Evolutionary conservation across 2,888 invertebrate genomes (phyloP).

Genomic region (Hemicrepidius hirtus): DNA sequence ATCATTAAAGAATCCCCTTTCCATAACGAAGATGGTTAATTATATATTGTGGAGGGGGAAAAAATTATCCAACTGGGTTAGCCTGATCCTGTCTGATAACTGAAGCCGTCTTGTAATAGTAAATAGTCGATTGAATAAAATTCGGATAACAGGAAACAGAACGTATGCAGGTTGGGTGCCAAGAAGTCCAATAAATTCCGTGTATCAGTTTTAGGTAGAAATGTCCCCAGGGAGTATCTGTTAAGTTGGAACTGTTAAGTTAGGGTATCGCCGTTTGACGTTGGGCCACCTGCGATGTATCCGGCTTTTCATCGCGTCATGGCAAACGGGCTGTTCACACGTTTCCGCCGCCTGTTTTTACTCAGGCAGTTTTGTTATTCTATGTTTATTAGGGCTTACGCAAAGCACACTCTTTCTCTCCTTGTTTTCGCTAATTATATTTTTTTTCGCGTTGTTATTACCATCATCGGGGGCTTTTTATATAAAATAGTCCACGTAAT

Average conservation of each 20-base stretch:
- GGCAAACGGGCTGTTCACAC: constrained; percentile 49
- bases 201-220: constrained; percentile 40
- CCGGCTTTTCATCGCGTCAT: constrained; percentile 53
- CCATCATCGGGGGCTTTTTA: background rate
- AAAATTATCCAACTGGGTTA: too few species aligned
- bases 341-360: constrained; percentile 46
- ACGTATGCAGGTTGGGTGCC: constrained; percentile 25
- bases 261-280: constrained; percentile 55
- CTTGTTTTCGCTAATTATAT: constrained; percentile 47
- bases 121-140: background rate
- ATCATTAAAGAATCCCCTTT: too few species aligned
- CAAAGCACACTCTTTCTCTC: constrained; percentile 27
- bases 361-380: constrained; percentile 50
- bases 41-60: too few species aligned
- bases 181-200: constrained; percentile 39
- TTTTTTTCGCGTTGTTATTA: constrained; percentile 26
- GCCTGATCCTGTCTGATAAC: too few species aligned
- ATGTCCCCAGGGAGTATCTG: constrained; percentile 44
- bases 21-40: too few species aligned
- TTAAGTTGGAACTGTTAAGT: constrained; percentile 47
- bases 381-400: constrained; percentile 48
- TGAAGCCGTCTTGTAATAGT: too few species aligned
- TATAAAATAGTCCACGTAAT: constrained; percentile 10
- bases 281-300: constrained; percentile 58
- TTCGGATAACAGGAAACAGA: constrained; percentile 27